Evolutionary conservation across 1,140 invertebrate genomes (phyloP).

Genomic region (Forficula auricularia): DNA sequence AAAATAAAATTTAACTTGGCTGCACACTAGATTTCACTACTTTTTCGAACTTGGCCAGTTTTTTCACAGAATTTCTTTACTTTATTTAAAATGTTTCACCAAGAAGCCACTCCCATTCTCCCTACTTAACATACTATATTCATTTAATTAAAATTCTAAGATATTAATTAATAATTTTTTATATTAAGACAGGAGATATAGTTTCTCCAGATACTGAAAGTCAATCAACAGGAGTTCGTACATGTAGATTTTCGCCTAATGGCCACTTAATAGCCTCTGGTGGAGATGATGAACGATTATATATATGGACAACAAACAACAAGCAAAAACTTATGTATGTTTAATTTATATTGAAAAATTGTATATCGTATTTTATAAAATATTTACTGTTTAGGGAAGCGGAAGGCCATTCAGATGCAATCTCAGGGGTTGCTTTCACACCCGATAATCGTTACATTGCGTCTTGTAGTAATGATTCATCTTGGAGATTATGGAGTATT

Average conservation of each 20-base stretch:
- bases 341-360: conserved; percentile 11
- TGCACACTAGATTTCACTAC: too few species aligned
- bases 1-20: too few species aligned
- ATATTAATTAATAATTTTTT: too few species aligned
- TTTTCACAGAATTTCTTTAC: too few species aligned
- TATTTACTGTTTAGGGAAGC: conserved; percentile 29
- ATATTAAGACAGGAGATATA: too few species aligned
- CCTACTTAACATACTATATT: too few species aligned
- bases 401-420: conserved; percentile 35
- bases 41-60: too few species aligned
- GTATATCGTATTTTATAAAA: too few species aligned
- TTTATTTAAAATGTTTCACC: too few species aligned
- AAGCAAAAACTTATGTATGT: conserved; percentile 34
- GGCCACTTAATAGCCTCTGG: conserved; percentile 42
- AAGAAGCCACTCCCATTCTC: too few species aligned
- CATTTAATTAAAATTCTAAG: too few species aligned
- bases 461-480: conserved; percentile 43
- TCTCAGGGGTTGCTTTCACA: conserved; percentile 41
- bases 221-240: conserved; percentile 21
- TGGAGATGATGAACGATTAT: conserved; percentile 53
- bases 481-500: conserved; percentile 40
- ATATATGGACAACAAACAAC: conserved; percentile 42
- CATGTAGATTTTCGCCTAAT: conserved; percentile 48
- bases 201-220: too few species aligned
- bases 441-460: conserved; percentile 43